Evolutionary conservation across 2,797 vertebrate species (phyloP).

Genomic region (Gymnoscopelus braueri): DNA sequence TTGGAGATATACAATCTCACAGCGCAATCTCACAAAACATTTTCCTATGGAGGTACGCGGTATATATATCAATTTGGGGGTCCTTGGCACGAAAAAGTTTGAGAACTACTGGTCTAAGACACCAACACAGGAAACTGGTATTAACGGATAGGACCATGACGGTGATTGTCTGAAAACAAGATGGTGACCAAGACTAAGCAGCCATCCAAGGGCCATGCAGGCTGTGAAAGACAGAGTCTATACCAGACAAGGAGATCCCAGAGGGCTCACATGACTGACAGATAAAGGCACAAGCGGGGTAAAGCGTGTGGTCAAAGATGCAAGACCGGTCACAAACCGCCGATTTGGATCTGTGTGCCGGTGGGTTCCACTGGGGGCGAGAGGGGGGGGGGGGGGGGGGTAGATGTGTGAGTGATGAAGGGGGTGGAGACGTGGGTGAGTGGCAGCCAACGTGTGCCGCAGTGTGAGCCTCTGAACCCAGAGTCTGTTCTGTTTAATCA

Average conservation of each 20-base stretch:
- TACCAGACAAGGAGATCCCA: slow-evolving; percentile 46
- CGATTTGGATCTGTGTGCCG: slow-evolving; percentile 66
- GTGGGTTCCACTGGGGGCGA: slow-evolving; percentile 38
- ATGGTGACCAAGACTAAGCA: slow-evolving; percentile 42
- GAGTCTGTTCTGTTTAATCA: slow-evolving; percentile 99
- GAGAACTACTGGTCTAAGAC: too few relatives aligned
- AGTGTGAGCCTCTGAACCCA: slow-evolving; percentile 80
- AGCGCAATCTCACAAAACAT: too few relatives aligned
- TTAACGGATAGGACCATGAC: not conserved
- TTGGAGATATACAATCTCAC: too few relatives aligned
- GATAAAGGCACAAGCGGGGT: slow-evolving; percentile 58
- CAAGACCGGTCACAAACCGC: slow-evolving; percentile 64
- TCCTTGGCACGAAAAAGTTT: too few relatives aligned
- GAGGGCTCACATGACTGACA: slow-evolving; percentile 67
- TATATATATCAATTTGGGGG: too few relatives aligned
- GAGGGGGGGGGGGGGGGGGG: slow-evolving; percentile 5
- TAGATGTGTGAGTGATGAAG: slow-evolving; percentile 64
- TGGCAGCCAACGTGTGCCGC: slow-evolving; percentile 72
- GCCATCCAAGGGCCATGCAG: slow-evolving; percentile 28
- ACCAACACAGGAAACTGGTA: not conserved
- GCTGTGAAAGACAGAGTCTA: slow-evolving; percentile 41
- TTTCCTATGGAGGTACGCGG: too few relatives aligned
- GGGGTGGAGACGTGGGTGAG: slow-evolving; percentile 63
- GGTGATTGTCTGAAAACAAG: slow-evolving; percentile 43
- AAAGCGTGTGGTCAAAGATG: slow-evolving; percentile 67